Percentiles rank a stretch among this genome's conserved stretches.
Evolutionary conservation across 2,113 vertebrate genomes (phyloP).

Genomic region (Donacobius atricapilla): DNA sequence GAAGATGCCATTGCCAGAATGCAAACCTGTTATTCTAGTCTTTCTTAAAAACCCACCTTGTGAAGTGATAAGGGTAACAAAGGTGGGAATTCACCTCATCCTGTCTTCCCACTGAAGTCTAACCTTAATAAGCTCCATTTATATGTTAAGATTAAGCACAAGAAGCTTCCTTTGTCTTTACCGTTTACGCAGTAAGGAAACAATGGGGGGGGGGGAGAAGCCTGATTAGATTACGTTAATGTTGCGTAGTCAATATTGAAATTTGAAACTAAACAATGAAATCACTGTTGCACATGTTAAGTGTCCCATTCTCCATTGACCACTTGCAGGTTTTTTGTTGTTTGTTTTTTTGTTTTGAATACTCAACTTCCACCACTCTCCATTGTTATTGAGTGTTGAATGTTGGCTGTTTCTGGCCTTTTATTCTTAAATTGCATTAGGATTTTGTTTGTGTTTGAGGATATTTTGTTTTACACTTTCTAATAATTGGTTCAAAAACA

Average conservation of each 20-base stretch:
- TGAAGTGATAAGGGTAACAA: constrained; percentile 17
- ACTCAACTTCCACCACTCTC: not conserved
- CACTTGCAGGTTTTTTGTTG: not conserved
- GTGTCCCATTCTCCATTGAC: not conserved
- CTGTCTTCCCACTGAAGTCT: constrained; percentile 16
- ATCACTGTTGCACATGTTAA: not conserved
- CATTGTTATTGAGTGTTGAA: not conserved
- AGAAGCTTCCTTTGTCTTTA: not conserved
- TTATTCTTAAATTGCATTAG: not conserved
- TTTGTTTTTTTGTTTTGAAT: not conserved
- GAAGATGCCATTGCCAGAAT: not conserved
- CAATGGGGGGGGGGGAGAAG: not conserved
- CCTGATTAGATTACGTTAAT: not conserved
- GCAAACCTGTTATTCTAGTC: constrained; percentile 22
- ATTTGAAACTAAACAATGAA: not conserved
- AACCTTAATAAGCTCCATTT: not conserved
- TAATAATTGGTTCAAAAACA: not conserved
- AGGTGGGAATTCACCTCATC: constrained; percentile 40
- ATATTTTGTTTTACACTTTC: not conserved
- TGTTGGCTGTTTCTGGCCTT: not conserved
- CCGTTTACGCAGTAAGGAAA: not conserved
- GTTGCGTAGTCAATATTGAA: not conserved
- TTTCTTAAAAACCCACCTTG: not conserved
- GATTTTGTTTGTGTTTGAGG: not conserved
- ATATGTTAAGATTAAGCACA: not conserved